Conservation (phyloP, 2,113 vertebrate species). For the Petrocephalus microphthalmus region DNA sequence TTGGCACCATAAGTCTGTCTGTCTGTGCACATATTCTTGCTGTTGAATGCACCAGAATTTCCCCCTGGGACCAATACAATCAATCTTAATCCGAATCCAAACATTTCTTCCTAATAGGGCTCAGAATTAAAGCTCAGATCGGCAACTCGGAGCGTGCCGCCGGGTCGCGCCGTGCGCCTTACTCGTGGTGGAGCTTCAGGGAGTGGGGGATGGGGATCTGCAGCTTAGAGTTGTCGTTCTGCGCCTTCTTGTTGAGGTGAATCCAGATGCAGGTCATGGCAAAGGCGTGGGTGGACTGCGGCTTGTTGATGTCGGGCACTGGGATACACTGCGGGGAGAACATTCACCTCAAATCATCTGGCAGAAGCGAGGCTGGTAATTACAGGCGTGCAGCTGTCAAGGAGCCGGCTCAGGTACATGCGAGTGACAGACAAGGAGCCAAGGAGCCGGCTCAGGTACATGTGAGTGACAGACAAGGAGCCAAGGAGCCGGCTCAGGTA, state of each 20-base stretch:
- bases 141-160: neutral
- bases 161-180: slow-evolving; percentile 30
- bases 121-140: neutral
- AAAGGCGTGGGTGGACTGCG: slow-evolving; percentile 95
- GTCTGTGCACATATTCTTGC: neutral
- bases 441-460: too few species aligned
- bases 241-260: slow-evolving; percentile 95
- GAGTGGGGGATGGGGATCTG: slow-evolving; percentile 98
- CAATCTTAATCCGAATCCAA: neutral
- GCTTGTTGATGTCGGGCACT: slow-evolving; percentile 97
- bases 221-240: slow-evolving; percentile 89
- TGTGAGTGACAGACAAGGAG: too few species aligned
- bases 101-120: neutral
- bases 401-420: neutral
- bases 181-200: slow-evolving; percentile 95
- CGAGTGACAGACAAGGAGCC: neutral
- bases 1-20: neutral
- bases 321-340: slow-evolving; percentile 76
- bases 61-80: neutral
- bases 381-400: neutral
- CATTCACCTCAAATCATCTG: neutral
- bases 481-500: too few species aligned
- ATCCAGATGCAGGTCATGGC: slow-evolving; percentile 99
- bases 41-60: neutral
- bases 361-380: neutral